Conservation (phyloP, 2,888 invertebrate genomes). For the Helicoverpa assulta region DNA sequence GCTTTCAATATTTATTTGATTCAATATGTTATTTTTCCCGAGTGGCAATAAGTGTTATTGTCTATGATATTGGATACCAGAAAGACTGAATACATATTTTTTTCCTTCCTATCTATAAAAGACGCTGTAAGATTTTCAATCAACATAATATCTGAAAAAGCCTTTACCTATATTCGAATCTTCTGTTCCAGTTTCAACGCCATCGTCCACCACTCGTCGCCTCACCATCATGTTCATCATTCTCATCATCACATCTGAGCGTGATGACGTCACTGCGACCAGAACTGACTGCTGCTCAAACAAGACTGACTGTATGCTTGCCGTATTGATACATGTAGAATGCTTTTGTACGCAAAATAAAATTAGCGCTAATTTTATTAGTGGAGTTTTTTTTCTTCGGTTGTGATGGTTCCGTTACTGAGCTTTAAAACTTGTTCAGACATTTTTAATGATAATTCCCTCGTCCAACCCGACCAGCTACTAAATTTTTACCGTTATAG, state of each 20-base stretch:
- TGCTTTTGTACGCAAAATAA: constrained; percentile 48
- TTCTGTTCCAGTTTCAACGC: constrained; percentile 90
- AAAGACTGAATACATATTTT: no score
- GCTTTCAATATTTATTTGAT: no score
- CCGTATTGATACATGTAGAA: constrained; percentile 39
- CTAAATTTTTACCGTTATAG: background rate
- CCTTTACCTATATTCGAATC: background rate
- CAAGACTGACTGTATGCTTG: constrained; percentile 44
- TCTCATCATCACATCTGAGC: constrained; percentile 79
- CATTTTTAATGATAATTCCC: no score
- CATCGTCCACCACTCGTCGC: constrained; percentile 88
- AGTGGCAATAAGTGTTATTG: no score
- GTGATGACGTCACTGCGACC: constrained; percentile 11
- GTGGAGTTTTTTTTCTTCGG: background rate
- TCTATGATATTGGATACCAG: no score
- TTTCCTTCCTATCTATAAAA: no score
- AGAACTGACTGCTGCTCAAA: constrained; percentile 25
- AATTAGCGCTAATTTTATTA: constrained; percentile 54
- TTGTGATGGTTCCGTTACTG: background rate
- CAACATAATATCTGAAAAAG: no score
- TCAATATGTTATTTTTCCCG: no score
- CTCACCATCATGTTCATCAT: constrained; percentile 88
- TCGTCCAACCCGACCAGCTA: background rate
- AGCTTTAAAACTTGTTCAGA: no score
- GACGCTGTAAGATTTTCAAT: no score